Evolutionary conservation across 2,888 invertebrate species (phyloP).

Genomic region (Julus scandinavius): DNA sequence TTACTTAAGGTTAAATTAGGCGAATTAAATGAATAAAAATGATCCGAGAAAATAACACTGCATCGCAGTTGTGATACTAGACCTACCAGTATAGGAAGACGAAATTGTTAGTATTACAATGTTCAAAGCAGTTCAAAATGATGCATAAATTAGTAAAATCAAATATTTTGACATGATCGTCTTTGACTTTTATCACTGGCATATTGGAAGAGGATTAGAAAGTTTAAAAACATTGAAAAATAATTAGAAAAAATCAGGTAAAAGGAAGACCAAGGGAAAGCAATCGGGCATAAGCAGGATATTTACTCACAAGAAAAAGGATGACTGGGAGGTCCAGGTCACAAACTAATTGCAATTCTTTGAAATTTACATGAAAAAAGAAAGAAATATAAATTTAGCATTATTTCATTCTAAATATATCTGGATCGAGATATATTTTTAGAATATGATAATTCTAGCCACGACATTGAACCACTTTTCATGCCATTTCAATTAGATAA

Average conservation of each 20-base stretch:
- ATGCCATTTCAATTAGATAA: not conserved
- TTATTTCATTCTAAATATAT: no score
- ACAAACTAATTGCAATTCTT: not conserved
- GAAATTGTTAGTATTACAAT: not conserved
- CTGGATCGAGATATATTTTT: not conserved
- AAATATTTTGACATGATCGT: not conserved
- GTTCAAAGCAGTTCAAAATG: not conserved
- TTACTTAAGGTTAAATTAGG: not conserved
- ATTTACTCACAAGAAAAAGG: not conserved
- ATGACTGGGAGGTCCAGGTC: not conserved
- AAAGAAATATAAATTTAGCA: no score
- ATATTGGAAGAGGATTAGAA: not conserved
- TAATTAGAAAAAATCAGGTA: not conserved
- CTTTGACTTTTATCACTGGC: not conserved
- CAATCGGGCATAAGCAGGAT: not conserved
- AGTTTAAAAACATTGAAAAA: not conserved
- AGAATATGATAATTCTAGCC: not conserved
- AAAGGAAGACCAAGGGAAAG: constrained; percentile 1
- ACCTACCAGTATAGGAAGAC: not conserved
- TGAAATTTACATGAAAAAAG: not conserved
- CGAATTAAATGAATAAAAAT: not conserved
- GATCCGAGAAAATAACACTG: not conserved
- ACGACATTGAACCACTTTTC: not conserved
- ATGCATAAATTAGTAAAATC: not conserved
- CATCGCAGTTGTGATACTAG: not conserved